Evolutionary conservation across 2,888 invertebrate genomes (phyloP).

Genomic region (Capitulum mitella): DNA sequence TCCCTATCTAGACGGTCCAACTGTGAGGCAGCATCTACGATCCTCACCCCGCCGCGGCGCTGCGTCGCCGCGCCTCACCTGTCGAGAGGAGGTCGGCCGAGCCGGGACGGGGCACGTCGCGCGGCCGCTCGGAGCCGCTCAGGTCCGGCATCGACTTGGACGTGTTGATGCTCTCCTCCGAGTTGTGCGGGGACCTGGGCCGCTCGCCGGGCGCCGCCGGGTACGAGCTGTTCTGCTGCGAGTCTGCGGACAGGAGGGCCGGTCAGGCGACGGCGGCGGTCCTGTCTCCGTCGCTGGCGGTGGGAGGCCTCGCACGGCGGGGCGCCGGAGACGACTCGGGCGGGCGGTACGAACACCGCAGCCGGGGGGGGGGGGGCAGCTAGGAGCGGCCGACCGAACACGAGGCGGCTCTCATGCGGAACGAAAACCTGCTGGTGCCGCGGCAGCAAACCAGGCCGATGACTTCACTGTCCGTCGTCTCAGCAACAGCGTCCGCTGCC

Average conservation of each 20-base stretch:
- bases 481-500: too few relatives aligned
- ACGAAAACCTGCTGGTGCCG: too few relatives aligned
- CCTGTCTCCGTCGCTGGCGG: too few relatives aligned
- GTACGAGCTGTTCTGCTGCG: background rate
- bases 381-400: too few relatives aligned
- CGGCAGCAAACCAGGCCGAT: too few relatives aligned
- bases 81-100: conserved; percentile 46
- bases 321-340: too few relatives aligned
- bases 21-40: too few relatives aligned
- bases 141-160: conserved; percentile 54
- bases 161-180: conserved; percentile 38
- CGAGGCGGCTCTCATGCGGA: too few relatives aligned
- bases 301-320: background rate
- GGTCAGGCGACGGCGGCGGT: background rate
- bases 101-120: conserved; percentile 46
- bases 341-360: too few relatives aligned
- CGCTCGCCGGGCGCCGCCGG: conserved; percentile 26
- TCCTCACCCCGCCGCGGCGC: background rate
- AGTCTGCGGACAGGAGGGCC: background rate
- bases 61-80: background rate
- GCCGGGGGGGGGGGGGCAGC: too few relatives aligned
- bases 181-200: conserved; percentile 33
- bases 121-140: conserved; percentile 48
- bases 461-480: too few relatives aligned
- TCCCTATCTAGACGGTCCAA: too few relatives aligned